Conservation (phyloP, 2,888 invertebrate species). For the Chaetogeoica ovagalla region DNA sequence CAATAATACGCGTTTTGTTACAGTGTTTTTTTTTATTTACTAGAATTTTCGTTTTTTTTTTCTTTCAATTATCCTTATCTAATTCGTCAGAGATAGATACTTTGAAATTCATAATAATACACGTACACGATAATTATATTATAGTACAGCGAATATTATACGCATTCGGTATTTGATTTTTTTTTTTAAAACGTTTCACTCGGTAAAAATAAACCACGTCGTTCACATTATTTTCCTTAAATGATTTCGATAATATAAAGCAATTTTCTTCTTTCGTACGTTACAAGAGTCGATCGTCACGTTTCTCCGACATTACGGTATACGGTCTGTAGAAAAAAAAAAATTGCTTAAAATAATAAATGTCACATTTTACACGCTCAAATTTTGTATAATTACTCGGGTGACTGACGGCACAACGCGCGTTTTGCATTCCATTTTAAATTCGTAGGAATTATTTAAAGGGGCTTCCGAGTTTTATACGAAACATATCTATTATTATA, state of each 20-base stretch:
- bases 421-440: not conserved
- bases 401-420: not conserved
- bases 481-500: too few relatives aligned
- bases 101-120: not conserved
- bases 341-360: not conserved
- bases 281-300: not conserved
- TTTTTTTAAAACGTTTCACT: not conserved
- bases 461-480: too few relatives aligned
- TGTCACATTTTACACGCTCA: not conserved
- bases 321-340: not conserved
- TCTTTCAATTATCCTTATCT: not conserved
- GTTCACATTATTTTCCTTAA: not conserved
- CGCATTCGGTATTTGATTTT: not conserved
- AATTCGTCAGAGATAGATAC: not conserved
- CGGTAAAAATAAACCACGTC: not conserved
- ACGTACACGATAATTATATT: not conserved
- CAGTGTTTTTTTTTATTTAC: too few relatives aligned
- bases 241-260: not conserved
- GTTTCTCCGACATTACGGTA: not conserved
- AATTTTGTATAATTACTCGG: not conserved
- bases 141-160: not conserved
- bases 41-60: not conserved
- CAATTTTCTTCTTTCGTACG: not conserved
- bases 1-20: too few relatives aligned
- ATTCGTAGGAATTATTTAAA: not conserved